Conservation (phyloP, 2,113 vertebrate species). For the Trogon surrucura region DNA sequence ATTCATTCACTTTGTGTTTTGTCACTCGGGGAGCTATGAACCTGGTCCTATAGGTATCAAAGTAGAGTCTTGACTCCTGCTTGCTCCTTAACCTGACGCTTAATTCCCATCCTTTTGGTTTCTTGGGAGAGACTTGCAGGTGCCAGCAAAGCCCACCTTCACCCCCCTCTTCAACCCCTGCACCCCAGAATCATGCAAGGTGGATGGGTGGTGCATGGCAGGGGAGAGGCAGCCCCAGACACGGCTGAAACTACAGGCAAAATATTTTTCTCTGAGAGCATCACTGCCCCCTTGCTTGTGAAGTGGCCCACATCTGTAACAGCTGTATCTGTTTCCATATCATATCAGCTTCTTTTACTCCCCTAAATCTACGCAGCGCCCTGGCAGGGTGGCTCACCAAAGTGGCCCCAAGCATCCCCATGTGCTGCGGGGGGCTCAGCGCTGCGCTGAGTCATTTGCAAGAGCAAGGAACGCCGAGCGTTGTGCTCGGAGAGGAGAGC, state of each 20-base stretch:
- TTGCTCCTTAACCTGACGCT: background rate
- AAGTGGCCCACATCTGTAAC: background rate
- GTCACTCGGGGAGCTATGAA: background rate
- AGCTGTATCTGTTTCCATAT: background rate
- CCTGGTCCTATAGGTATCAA: background rate
- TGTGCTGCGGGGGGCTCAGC: background rate
- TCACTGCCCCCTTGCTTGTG: background rate
- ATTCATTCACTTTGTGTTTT: background rate
- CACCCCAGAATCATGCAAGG: background rate
- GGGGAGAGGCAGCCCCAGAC: background rate
- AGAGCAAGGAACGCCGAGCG: background rate
- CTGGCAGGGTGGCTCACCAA: background rate
- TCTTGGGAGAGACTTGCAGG: background rate
- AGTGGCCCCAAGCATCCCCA: background rate
- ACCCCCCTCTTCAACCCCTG: background rate
- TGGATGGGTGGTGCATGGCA: fast-evolving
- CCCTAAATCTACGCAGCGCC: background rate
- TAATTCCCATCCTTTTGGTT: background rate
- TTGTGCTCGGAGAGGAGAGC: background rate
- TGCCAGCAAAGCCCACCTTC: background rate
- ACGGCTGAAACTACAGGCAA: fast-evolving
- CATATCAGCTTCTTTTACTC: background rate
- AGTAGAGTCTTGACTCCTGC: background rate
- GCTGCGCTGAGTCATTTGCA: background rate
- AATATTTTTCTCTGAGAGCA: background rate